Percentiles rank a stretch among this genome's conserved stretches.
Conservation (phyloP, 64 coral and sea anemone genomes). For the Hydrozoanthus tunicans region DNA sequence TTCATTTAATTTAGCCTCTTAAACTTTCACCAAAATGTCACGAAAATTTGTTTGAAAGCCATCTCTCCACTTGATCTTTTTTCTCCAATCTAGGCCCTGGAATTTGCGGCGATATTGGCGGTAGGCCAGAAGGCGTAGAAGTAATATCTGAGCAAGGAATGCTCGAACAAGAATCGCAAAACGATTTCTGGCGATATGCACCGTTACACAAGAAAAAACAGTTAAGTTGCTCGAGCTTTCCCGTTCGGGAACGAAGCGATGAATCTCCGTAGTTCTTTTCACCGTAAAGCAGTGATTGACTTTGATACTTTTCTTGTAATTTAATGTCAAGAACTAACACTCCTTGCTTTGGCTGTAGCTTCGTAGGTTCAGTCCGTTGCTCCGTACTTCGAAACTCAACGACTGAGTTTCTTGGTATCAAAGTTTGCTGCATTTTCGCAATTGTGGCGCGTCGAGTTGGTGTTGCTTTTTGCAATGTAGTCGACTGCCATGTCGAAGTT, state of each 20-base stretch:
- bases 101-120: constrained; percentile 1
- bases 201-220: neutral
- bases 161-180: constrained; percentile 17
- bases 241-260: neutral
- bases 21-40: neutral
- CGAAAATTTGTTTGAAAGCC: neutral
- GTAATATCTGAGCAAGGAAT: neutral
- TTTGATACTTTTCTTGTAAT: constrained; percentile 9
- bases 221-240: neutral
- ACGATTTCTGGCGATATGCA: neutral
- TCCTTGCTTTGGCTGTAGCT: constrained; percentile 8
- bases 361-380: neutral
- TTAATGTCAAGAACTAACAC: constrained; percentile 1
- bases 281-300: neutral
- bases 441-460: constrained; percentile 8
- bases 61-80: neutral
- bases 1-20: too few species aligned
- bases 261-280: neutral
- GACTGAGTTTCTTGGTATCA: neutral
- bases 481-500: neutral
- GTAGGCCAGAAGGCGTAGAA: constrained; percentile 11
- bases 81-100: neutral
- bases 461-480: neutral
- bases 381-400: neutral
- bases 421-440: constrained; percentile 6